Base-by-base conservation (phyloP, 2,113 vertebrate species). In the Serinus canaria region DNA sequence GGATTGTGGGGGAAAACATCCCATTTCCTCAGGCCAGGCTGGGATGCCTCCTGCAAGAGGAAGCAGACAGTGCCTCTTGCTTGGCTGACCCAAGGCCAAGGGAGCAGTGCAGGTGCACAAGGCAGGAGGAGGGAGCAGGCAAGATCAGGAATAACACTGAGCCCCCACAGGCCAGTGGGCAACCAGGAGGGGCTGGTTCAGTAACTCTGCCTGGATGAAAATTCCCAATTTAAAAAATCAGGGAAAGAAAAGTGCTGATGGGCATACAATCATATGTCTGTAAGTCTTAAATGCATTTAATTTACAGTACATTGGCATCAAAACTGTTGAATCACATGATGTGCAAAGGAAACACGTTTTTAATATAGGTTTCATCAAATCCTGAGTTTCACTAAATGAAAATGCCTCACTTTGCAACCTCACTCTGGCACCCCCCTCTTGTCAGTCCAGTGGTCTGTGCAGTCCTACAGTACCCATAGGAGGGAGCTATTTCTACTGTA, bases 111-210 rank as follows among this genome's bases (percentile, higher is more conserved):
- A n/a, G 28, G 10, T 5, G n/a, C 10, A 27, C 10, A 21, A 11
- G 30, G 30, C 23, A 69, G 66, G 44, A 56, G 11, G 15, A 64
- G 33, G 25, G 21, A 47, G 22, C 33, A 82, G 37, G 12, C 0
- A 4, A 76, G 35, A 17, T 9, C 2, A 33, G 30, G 35, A 20
- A 72, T 15, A 41, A 2, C 13, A 21, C 49, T 10, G 15, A 72
- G 31, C 21, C 64, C 30, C 15, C 1, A 0, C 6, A 18, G n/a
- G 16, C 7, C 53, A 68, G 44, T 1, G 11, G 24, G 15, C 39
- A 43, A 37, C 37, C 37, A 27, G 21, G 24, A 77, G 21, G 37
- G 46, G 18, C 59, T 41, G 5, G 7, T n/a, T 50, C 8, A 4
- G 30, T 15, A 25, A 46, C 15, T 9, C 25, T 33, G 27, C 7